Base-by-base conservation (phyloP, 1,140 invertebrate genomes). In the Meloidogyne exigua region DNA sequence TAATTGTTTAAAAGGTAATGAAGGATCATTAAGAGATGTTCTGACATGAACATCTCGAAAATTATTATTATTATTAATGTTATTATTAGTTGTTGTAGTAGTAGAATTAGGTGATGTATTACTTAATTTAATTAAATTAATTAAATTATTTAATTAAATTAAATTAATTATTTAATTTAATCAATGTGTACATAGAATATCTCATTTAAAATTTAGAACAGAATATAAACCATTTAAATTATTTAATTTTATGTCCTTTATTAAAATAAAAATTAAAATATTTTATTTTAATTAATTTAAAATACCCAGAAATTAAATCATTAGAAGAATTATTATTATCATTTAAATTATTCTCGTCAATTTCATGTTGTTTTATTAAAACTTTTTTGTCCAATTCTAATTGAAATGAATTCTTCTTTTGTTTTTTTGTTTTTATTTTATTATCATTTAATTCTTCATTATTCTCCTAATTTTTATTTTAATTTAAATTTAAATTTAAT, bases 301-400 rank as follows among this genome's bases (percentile, higher is more conserved):
- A 57, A 9, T 57, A 57, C 49, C 49, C 18, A 57, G 49, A 57
- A 21, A 57, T 57, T 57, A n/a, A 57, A 57, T 57, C 21, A 49
- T 15, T 49, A 49, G 2, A 18, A n/a, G 44, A 49, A 18, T 15
- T 18, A 57, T 57, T 57, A 57, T 57, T 57, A n/a, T 9, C 7
- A n/a, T 18, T 18, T 18, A n/a, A n/a, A 57, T n/a, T 12, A 57
- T n/a, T 57, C 7, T n/a, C 18, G 9, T 21, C 18, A 57, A 7
- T 57, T 57, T 10, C 36, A 4, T 57, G 3, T 57, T 42, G 66
- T 21, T 21, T 36, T 42, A n/a, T 7, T 23, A 3, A 5, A 39
- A 32, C n/a, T n/a, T 42, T 44, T 64, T 73, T 73, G 57, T 73
- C 57, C 44, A 73, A 64, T 65, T 73, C 72, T 62, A 73, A 73